These are phyloP conservation scores for Oceanites oceanicus DNA, from an alignment of 2,113 vertebrate species.

Conservation along the genomic window DNA sequence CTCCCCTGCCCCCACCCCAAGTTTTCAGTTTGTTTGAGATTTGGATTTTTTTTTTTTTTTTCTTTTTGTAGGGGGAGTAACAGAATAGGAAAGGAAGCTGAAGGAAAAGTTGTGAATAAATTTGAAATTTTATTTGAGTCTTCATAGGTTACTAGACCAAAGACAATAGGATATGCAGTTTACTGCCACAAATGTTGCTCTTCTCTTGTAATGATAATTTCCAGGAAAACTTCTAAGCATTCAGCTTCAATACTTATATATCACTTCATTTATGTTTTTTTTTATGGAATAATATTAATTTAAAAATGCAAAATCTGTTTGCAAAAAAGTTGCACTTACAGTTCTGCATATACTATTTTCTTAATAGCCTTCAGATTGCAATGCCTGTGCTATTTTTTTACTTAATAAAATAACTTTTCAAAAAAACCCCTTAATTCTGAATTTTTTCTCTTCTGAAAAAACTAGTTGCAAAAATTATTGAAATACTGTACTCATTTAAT, in stretches of 20 bases:
- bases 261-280: not conserved
- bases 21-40: not conserved
- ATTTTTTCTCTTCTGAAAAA: not conserved
- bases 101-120: not conserved
- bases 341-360: not conserved
- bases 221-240: not conserved
- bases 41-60: too few species aligned
- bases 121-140: not conserved
- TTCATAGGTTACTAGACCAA: not conserved
- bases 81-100: not conserved
- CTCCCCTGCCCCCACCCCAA: not conserved
- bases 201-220: not conserved
- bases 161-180: not conserved
- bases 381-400: not conserved
- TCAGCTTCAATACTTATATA: not conserved
- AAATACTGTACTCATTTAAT: not conserved
- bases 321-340: fast-evolving
- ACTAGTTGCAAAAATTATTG: not conserved
- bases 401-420: not conserved
- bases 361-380: not conserved
- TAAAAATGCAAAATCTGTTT: not conserved
- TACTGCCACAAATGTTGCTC: not conserved
- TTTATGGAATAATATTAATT: not conserved
- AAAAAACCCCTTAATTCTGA: not conserved
- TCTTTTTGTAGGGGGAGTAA: too few species aligned